A percentile compares a stretch with the other conserved stretches of the same genome.
These are phyloP conservation scores for Sebastes hubbsi DNA, from an alignment of 2,797 vertebrate species.

Conservation along the genomic window DNA sequence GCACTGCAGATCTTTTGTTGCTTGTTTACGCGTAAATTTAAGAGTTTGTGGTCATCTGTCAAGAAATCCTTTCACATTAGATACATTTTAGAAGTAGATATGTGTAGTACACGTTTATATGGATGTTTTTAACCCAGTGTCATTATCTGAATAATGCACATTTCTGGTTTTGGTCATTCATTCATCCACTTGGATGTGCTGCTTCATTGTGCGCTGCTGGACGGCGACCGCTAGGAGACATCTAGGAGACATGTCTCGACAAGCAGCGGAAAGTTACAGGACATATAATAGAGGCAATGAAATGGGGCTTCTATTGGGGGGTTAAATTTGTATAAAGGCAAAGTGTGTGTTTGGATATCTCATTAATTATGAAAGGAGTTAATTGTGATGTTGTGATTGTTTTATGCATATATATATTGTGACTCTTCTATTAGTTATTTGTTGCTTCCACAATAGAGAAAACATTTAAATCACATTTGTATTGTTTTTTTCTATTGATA, in stretches of 20 bases:
- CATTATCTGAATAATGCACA: not conserved
- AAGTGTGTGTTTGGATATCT: not conserved
- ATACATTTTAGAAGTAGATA: not conserved
- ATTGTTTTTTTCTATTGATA: not conserved
- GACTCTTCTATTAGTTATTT: not conserved
- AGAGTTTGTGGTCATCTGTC: conserved; percentile 10
- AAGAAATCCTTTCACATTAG: not conserved
- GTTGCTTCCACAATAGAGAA: not conserved
- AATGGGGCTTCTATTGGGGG: not conserved
- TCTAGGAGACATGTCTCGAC: conserved; percentile 67
- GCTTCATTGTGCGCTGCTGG: conserved; percentile 39
- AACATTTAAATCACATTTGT: not conserved
- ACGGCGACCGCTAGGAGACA: conserved; percentile 54
- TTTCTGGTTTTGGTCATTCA: conserved; percentile 55
- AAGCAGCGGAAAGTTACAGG: conserved; percentile 69
- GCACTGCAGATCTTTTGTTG: conserved; percentile 80
- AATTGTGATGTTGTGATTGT: not conserved
- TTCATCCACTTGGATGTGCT: conserved; percentile 40
- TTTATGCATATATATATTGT: not conserved
- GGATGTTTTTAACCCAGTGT: conserved; percentile 2
- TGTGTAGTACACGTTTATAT: not conserved
- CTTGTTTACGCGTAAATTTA: conserved; percentile 66
- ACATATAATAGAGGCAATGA: not conserved
- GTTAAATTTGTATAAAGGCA: not conserved
- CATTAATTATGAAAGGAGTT: not conserved